Conservation (phyloP, 2,113 vertebrate species). For the Syrrhaptes paradoxus region DNA sequence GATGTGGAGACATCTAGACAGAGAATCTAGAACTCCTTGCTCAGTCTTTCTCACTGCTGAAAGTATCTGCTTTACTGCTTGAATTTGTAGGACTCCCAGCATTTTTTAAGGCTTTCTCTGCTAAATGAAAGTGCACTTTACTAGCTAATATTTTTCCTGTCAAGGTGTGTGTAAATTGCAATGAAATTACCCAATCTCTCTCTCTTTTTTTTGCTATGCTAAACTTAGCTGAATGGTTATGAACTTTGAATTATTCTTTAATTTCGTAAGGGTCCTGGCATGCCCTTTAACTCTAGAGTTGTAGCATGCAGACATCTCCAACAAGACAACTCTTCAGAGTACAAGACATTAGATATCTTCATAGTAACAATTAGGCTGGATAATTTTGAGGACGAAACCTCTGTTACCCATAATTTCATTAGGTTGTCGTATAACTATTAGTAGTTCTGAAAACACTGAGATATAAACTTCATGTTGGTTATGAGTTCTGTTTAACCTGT, state of each 20-base stretch:
- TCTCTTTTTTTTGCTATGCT: not conserved
- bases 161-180: not conserved
- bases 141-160: not conserved
- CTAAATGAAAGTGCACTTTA: not conserved
- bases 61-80: not conserved
- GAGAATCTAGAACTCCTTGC: not conserved
- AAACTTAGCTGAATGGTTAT: not conserved
- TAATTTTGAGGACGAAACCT: not conserved
- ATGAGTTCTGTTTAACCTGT: not conserved
- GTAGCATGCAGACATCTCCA: not conserved
- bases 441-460: not conserved
- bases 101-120: not conserved
- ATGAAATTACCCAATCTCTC: not conserved
- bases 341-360: not conserved
- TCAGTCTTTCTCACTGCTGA: not conserved
- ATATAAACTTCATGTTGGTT: not conserved
- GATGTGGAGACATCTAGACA: fast-evolving
- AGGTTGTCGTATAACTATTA: not conserved
- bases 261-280: not conserved
- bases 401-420: not conserved
- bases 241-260: not conserved
- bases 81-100: not conserved
- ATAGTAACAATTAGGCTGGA: not conserved
- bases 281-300: fast-evolving
- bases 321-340: not conserved